These are phyloP conservation scores for Catharus fuscescens DNA, from an alignment of 2,113 vertebrate genomes.

Conservation along the genomic window DNA sequence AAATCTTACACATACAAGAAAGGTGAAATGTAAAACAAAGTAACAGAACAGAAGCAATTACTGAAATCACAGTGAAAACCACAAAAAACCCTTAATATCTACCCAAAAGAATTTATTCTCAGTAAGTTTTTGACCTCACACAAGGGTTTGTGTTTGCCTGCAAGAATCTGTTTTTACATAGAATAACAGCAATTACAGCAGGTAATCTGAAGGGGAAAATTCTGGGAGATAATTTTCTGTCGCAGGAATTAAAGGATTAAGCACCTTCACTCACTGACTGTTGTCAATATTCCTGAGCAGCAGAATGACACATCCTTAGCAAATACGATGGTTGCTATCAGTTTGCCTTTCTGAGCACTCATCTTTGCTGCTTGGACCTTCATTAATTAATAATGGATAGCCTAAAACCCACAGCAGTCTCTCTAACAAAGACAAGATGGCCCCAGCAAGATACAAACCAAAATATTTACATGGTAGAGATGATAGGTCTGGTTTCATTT, in stretches of 20 bases:
- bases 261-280: neutral
- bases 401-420: neutral
- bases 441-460: neutral
- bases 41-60: neutral
- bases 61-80: neutral
- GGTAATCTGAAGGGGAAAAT: neutral
- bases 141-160: neutral
- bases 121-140: neutral
- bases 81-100: neutral
- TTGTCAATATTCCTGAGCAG: accelerated
- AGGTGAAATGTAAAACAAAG: slow-evolving; percentile 13
- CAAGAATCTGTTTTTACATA: neutral
- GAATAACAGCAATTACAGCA: neutral
- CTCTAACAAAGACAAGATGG: neutral
- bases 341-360: neutral
- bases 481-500: neutral
- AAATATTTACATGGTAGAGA: neutral
- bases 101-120: neutral
- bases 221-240: neutral
- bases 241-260: neutral
- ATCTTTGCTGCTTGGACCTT: neutral
- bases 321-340: neutral
- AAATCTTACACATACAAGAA: neutral
- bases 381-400: neutral
- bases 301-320: neutral